Base-by-base conservation (phyloP, 2,888 invertebrate genomes). In the Napeogenes inachia region DNA sequence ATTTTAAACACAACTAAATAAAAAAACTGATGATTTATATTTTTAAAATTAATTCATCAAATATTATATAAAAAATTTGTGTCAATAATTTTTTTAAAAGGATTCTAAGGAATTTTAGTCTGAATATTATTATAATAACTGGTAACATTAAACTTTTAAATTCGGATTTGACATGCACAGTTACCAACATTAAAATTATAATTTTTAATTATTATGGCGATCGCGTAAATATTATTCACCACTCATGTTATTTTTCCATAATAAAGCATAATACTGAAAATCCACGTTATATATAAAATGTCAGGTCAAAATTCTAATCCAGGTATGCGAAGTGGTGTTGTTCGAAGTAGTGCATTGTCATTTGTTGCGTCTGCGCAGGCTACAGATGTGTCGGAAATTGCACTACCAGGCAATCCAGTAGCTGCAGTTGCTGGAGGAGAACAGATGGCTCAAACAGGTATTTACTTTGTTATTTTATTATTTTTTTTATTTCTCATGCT, bases 361-460 rank as follows among this genome's bases (percentile, higher is more conserved):
- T 89, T 89, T 54, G 80, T 87, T 74, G 80, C 84, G 78, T 74
- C 78, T 71, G 83, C 85, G 79, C 87, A 84, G 66, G 72, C 76
- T 10, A 65, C 77, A 13, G 65, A 66, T 33, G 60, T 57, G 8
- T 12, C 54, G 30, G 50, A 50, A 21, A 8, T 50, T n/a, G 50
- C 30, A 50, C 30, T 50, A 30, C 50, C 50, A 30, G 50, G 12
- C 50, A 50, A 50, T 30, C 30, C 50, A 50, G 50, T 30, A 30
- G 50, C 50, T 50, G 21, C 8, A 12, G 50, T 30, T 30, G 50
- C 12, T 30, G 50, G 30, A 30, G 12, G 64, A 75, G 89, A 70
- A 70, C 81, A 66, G 47, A 66, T 70, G 8, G 67, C 65, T 4
- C 80, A 81, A 69, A 69, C 77, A 69, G 83, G 82, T 82, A 71